Evolutionary conservation across 2,113 vertebrate species (phyloP).

Genomic region (Osmerus eperlanus): DNA sequence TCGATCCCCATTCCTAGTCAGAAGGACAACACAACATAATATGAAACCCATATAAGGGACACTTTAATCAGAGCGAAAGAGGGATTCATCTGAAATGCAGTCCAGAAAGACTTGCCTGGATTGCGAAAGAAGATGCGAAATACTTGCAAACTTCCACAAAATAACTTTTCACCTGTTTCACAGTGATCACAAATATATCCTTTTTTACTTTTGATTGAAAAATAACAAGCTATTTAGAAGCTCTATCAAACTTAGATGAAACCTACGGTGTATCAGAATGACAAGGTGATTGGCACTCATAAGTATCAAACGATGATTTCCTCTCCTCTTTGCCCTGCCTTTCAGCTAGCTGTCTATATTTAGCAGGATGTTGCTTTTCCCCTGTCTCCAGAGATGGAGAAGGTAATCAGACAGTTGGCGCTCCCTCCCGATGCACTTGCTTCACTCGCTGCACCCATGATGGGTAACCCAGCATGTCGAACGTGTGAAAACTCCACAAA

Average conservation of each 20-base stretch:
- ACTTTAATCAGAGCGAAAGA: no score
- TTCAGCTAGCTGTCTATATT: neutral
- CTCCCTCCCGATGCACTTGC: neutral
- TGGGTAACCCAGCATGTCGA: neutral
- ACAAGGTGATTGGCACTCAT: conserved; percentile 1
- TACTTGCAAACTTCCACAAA: no score
- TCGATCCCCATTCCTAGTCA: no score
- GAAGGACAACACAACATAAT: no score
- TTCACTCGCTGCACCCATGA: no score
- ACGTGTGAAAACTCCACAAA: conserved; percentile 1
- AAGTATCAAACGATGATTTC: neutral
- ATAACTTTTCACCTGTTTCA: neutral
- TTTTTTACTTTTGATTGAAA: neutral
- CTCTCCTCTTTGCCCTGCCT: neutral
- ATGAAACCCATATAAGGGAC: no score
- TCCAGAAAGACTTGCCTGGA: no score
- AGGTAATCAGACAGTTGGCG: neutral
- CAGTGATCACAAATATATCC: neutral
- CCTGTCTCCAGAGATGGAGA: neutral
- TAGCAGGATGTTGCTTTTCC: neutral
- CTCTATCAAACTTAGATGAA: no score
- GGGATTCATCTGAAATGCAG: no score
- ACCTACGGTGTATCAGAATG: neutral
- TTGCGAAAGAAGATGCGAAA: no score
- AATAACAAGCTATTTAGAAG: no score